Conservation (phyloP, 2,113 vertebrate species). For the Marmota monax region DNA sequence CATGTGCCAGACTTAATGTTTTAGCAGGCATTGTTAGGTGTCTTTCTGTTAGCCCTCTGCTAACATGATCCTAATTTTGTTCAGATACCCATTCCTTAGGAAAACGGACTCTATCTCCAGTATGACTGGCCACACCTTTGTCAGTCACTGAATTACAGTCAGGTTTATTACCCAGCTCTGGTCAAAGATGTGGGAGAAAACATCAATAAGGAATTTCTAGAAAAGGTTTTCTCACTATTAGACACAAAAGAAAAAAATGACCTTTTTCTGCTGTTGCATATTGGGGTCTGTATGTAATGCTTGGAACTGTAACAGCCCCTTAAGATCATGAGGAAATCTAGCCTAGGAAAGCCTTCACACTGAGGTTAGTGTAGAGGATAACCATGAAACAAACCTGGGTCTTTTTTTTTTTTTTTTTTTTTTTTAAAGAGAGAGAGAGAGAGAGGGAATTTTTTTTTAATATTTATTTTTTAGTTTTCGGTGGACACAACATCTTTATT, state of each 20-base stretch:
- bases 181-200: neutral
- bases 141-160: neutral
- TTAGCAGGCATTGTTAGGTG: neutral
- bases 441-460: too few relatives aligned
- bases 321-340: neutral
- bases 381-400: neutral
- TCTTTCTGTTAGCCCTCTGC: neutral
- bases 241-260: neutral
- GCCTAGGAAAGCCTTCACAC: neutral
- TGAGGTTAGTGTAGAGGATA: neutral
- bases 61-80: neutral
- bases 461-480: too few relatives aligned
- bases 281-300: neutral
- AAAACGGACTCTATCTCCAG: neutral
- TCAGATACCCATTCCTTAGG: neutral
- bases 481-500: too few relatives aligned
- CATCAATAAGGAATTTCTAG: neutral
- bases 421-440: too few relatives aligned
- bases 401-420: too few relatives aligned
- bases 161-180: neutral
- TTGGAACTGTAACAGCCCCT: neutral
- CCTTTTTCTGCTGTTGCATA: neutral
- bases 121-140: neutral
- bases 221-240: constrained; percentile 2
- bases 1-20: neutral